Percentiles rank a stretch among this genome's conserved stretches.
These are phyloP conservation scores for Ploceus nigricollis DNA, from an alignment of 2,113 vertebrate genomes.

Conservation along the genomic window DNA sequence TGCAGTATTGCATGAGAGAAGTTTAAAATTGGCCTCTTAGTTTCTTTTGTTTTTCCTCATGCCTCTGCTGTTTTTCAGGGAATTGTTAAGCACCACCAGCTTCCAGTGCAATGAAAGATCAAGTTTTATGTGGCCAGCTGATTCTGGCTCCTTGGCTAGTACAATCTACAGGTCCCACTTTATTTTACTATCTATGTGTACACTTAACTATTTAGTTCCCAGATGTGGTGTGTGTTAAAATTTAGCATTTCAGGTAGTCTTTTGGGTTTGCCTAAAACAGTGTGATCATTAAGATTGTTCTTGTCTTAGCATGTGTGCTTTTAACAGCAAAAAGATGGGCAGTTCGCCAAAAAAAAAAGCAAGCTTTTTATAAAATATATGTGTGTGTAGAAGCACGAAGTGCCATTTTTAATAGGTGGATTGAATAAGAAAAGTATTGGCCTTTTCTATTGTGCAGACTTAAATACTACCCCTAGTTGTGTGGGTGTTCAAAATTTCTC, in stretches of 20 bases:
- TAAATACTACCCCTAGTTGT: background rate
- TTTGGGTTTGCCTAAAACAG: background rate
- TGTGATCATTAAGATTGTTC: background rate
- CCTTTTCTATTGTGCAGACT: background rate
- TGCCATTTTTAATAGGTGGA: background rate
- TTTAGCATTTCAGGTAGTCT: background rate
- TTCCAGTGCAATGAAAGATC: background rate
- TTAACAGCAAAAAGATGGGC: background rate
- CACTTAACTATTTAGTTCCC: background rate
- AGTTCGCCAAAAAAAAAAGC: background rate
- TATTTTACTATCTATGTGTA: background rate
- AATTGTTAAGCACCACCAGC: background rate
- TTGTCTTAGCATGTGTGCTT: background rate
- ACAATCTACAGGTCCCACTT: background rate
- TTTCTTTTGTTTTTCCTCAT: background rate
- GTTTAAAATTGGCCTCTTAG: background rate
- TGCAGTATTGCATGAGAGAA: background rate
- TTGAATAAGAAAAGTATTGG: background rate
- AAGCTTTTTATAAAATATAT: background rate
- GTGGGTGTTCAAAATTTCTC: conserved; percentile 10
- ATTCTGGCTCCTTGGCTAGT: background rate
- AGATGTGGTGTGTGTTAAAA: background rate
- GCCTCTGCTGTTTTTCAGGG: background rate
- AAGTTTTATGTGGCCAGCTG: background rate
- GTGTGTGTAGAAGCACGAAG: background rate